A percentile compares a stretch with the other conserved stretches of the same genome.
phyloP scores from a whole-genome alignment of 23 tunicate species.

The Botrylloides violaceus region DNA sequence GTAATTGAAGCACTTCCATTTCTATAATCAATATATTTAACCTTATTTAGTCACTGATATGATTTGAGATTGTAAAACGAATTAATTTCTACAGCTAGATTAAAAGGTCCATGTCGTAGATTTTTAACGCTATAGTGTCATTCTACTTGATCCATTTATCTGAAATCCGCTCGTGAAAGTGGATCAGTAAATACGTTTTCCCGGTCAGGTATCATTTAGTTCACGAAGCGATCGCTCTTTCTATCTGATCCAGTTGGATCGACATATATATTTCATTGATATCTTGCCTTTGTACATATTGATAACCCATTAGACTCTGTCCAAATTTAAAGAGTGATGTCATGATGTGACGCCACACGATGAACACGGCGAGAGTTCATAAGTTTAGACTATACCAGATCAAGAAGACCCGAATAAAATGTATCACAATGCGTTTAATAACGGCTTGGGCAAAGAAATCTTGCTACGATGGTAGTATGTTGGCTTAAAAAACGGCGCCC shows the following conservation, averaged over 20 bases:
- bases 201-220: neutral
- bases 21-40: neutral
- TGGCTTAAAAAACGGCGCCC: neutral
- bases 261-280: neutral
- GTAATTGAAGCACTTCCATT: too few relatives aligned
- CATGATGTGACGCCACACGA: neutral
- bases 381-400: neutral
- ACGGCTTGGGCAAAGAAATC: neutral
- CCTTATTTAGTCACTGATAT: neutral
- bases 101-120: too few relatives aligned
- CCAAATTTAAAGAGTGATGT: neutral
- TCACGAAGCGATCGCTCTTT: neutral
- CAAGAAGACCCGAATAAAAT: too few relatives aligned
- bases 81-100: too few relatives aligned
- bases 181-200: neutral
- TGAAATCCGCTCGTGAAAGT: neutral
- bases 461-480: neutral
- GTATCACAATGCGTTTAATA: too few relatives aligned
- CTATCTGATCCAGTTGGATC: neutral
- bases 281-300: neutral
- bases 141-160: neutral
- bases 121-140: too few relatives aligned
- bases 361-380: neutral
- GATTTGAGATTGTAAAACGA: too few relatives aligned
- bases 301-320: neutral